A percentile compares a stretch with the other conserved stretches of the same genome.
phyloP scores from a whole-genome alignment of 1,140 invertebrate species.

The Ooceraea biroi region DNA sequence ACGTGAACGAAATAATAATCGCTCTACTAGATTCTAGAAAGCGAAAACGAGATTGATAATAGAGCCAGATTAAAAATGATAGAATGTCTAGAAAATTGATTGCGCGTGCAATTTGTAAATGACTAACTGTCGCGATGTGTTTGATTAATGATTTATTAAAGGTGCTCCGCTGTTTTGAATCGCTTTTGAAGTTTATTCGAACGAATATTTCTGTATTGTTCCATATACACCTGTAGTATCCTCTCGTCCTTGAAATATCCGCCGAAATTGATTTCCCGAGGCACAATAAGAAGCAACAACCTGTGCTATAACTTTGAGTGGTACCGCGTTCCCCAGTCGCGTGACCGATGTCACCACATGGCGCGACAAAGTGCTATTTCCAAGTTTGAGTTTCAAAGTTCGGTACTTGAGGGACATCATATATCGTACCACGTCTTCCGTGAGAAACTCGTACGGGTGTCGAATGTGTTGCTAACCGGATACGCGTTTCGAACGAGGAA shows the following conservation, averaged over 20 bases:
- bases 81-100: too few relatives aligned
- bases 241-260: constrained; percentile 37
- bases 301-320: too few relatives aligned
- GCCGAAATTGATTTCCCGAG: constrained; percentile 38
- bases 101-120: too few relatives aligned
- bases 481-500: not conserved
- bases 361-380: not conserved
- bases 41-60: too few relatives aligned
- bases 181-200: too few relatives aligned
- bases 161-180: too few relatives aligned
- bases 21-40: too few relatives aligned
- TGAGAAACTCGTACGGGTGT: not conserved
- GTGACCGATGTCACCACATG: constrained; percentile 31
- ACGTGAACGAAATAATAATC: too few relatives aligned
- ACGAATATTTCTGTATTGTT: too few relatives aligned
- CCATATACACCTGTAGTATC: not conserved
- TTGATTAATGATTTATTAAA: too few relatives aligned
- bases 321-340: constrained; percentile 14
- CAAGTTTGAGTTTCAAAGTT: not conserved
- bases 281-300: constrained; percentile 5
- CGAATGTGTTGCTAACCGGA: not conserved
- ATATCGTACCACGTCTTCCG: not conserved
- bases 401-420: not conserved
- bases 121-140: too few relatives aligned
- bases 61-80: too few relatives aligned